These are phyloP conservation scores for Alcis repandata DNA, from an alignment of 2,888 invertebrate genomes.

Conservation along the genomic window DNA sequence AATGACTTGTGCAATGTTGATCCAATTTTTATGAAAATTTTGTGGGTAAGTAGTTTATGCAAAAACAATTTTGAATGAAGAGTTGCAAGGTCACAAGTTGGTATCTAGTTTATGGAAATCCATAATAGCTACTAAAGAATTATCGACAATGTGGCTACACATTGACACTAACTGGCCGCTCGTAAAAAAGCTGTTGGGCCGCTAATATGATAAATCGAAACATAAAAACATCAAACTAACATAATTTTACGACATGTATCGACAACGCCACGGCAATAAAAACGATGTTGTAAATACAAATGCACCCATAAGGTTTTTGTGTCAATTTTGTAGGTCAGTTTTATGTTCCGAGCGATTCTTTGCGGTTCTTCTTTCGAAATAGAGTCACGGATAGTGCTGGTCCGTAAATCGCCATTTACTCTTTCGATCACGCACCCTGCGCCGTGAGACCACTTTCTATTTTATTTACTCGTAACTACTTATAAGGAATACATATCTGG, in stretches of 20 bases:
- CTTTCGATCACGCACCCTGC: slow-evolving; percentile 43
- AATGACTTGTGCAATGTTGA: too few relatives aligned
- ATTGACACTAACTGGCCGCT: slow-evolving; percentile 2
- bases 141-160: too few relatives aligned
- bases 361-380: slow-evolving; percentile 32
- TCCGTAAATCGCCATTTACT: slow-evolving; percentile 43
- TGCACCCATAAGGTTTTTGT: slow-evolving; percentile 28
- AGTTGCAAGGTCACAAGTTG: too few relatives aligned
- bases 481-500: slow-evolving; percentile 37
- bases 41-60: too few relatives aligned
- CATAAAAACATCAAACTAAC: slow-evolving; percentile 14
- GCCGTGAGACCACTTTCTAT: slow-evolving; percentile 58
- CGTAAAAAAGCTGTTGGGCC: slow-evolving; percentile 18
- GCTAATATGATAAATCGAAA: slow-evolving; percentile 15
- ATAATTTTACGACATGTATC: slow-evolving; percentile 24
- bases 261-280: slow-evolving; percentile 25
- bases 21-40: too few relatives aligned
- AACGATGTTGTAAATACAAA: slow-evolving; percentile 25
- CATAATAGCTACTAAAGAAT: not conserved
- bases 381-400: slow-evolving; percentile 38
- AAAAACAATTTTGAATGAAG: too few relatives aligned
- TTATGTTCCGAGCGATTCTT: slow-evolving; percentile 3
- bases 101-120: not conserved
- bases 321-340: slow-evolving; percentile 39
- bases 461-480: slow-evolving; percentile 50